These are phyloP conservation scores for Hemiscyllium ocellatum DNA, from an alignment of 2,113 vertebrate genomes.

Conservation along the genomic window DNA sequence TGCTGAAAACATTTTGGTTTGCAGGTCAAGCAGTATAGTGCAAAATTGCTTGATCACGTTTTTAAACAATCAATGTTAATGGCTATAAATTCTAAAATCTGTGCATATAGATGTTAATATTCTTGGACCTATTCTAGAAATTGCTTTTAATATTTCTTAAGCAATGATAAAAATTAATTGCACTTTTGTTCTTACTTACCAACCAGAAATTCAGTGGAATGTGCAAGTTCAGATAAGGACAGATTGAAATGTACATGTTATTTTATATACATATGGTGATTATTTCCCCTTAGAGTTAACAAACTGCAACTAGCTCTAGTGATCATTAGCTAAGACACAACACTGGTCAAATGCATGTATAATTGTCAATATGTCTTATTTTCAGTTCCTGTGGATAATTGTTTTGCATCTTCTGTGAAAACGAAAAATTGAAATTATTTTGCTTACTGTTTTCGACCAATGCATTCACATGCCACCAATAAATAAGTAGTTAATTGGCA, in stretches of 20 bases:
- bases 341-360: neutral
- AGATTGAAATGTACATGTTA: neutral
- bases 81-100: neutral
- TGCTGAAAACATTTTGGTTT: slow-evolving; percentile 20
- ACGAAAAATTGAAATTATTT: neutral
- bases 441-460: neutral
- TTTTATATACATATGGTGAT: neutral
- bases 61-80: neutral
- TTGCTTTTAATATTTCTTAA: slow-evolving; percentile 23
- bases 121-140: neutral
- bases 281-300: neutral
- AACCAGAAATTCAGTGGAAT: neutral
- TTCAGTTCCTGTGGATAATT: neutral
- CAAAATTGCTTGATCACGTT: neutral
- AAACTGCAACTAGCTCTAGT: neutral
- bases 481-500: neutral
- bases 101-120: slow-evolving; percentile 32
- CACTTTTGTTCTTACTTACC: neutral
- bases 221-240: neutral
- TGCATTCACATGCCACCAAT: neutral
- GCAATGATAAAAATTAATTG: slow-evolving; percentile 13
- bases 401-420: neutral
- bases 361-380: neutral
- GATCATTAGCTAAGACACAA: neutral
- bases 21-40: neutral